Evolutionary conservation across 1,140 invertebrate genomes (phyloP).

Genomic region (Trichomalopsis sarcophagae): DNA sequence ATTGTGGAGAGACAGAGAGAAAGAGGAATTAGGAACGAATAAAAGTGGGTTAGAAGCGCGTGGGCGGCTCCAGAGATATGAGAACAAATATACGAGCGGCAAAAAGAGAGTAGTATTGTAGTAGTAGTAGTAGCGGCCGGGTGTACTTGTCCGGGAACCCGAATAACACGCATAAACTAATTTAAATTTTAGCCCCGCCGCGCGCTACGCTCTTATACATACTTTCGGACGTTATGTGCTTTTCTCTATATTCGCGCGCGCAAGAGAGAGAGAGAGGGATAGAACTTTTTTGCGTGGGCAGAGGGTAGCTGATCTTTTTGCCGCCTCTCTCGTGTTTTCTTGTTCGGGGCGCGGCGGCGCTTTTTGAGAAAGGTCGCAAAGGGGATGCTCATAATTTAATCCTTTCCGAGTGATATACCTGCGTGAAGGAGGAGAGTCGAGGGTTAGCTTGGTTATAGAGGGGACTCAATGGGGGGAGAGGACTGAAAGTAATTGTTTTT

Average conservation of each 20-base stretch:
- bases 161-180: constrained; percentile 45
- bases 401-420: not conserved
- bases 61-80: not conserved
- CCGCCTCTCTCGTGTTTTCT: constrained; percentile 8
- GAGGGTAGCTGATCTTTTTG: not conserved
- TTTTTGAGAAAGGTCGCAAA: not conserved
- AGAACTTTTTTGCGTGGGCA: not conserved
- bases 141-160: not conserved
- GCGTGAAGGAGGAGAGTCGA: not conserved
- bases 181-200: constrained; percentile 27
- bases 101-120: not conserved
- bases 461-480: not conserved
- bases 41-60: constrained; percentile 23
- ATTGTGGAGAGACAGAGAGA: constrained; percentile 6
- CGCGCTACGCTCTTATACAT: not conserved
- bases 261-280: too few relatives aligned
- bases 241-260: not conserved
- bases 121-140: not conserved
- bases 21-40: constrained; percentile 25
- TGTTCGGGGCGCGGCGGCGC: not conserved
- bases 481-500: not conserved
- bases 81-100: constrained; percentile 20
- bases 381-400: not conserved
- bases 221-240: constrained; percentile 8
- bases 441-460: not conserved